Evolutionary conservation across 2,113 vertebrate genomes (phyloP).

Genomic region (Odontophorus gujanensis): DNA sequence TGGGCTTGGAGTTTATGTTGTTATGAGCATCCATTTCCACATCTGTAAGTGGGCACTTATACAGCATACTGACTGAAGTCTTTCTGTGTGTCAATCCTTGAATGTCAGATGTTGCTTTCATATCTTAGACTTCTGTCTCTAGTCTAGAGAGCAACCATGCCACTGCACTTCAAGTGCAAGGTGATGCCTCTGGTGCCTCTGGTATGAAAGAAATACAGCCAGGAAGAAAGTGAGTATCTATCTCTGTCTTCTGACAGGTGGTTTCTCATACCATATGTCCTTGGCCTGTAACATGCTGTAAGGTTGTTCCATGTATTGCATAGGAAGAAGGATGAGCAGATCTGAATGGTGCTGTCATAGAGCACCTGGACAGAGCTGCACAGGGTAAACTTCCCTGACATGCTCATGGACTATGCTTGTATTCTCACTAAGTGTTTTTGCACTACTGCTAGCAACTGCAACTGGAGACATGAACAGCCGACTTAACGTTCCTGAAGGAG

Average conservation of each 20-base stretch:
- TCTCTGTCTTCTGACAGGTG: neutral
- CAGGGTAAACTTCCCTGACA: neutral
- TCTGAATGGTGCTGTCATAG: neutral
- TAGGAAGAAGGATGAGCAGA: neutral
- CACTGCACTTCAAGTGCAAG: neutral
- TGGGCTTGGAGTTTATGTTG: neutral
- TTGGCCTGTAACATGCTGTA: neutral
- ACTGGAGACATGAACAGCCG: neutral
- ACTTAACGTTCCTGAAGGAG: neutral
- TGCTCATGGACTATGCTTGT: neutral
- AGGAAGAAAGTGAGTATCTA: neutral
- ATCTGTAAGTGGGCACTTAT: neutral
- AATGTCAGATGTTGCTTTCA: neutral
- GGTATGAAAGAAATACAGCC: neutral
- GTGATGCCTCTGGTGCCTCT: neutral
- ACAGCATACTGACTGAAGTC: fast-evolving
- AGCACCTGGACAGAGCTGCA: neutral
- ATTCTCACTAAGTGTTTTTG: neutral
- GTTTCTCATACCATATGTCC: fast-evolving
- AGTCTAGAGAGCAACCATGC: neutral
- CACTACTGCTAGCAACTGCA: neutral
- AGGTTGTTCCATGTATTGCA: neutral
- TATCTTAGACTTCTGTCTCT: neutral
- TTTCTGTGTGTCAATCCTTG: neutral
- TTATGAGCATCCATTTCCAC: neutral